Evolutionary conservation across 1,140 invertebrate species (phyloP).

Genomic region (Ditylenchus dipsaci): DNA sequence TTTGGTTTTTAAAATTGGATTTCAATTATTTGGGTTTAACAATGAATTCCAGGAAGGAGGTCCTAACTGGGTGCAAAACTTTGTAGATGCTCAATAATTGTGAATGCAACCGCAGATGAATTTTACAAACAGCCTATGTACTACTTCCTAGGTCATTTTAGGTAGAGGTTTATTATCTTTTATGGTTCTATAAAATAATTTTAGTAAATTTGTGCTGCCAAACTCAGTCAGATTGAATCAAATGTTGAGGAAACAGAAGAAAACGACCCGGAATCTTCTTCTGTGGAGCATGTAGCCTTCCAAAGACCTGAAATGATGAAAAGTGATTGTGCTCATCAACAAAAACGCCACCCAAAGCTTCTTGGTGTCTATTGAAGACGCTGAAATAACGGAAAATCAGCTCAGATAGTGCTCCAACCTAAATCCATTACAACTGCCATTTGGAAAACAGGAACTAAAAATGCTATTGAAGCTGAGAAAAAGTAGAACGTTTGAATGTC

Average conservation of each 20-base stretch:
- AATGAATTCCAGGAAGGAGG: constrained; percentile 65
- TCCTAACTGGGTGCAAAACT: constrained; percentile 70
- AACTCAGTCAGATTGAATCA: constrained; percentile 6
- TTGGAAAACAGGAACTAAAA: too few relatives aligned
- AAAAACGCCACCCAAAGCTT: too few relatives aligned
- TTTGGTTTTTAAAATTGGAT: constrained; percentile 43
- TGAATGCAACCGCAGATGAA: constrained; percentile 65
- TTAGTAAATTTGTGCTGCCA: constrained; percentile 17
- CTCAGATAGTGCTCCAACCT: too few relatives aligned
- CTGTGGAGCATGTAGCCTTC: neutral
- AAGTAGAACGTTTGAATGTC: too few relatives aligned
- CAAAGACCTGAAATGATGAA: neutral
- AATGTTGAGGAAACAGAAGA: neutral
- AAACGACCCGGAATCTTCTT: neutral
- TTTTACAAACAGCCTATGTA: constrained; percentile 85
- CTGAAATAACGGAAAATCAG: too few relatives aligned
- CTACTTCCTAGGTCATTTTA: constrained; percentile 74
- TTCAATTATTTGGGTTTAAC: too few relatives aligned
- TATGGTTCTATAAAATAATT: constrained; percentile 5
- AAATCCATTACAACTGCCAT: too few relatives aligned
- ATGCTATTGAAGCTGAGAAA: too few relatives aligned
- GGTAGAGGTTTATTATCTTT: constrained; percentile 21
- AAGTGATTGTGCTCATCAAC: constrained; percentile 1
- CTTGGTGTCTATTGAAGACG: too few relatives aligned
- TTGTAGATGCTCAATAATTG: constrained; percentile 75